Evolutionary conservation across 2,113 vertebrate species (phyloP), one percentile per base, ranked within the genome.

Genomic region (Dasyornis broadbenti): DNA sequence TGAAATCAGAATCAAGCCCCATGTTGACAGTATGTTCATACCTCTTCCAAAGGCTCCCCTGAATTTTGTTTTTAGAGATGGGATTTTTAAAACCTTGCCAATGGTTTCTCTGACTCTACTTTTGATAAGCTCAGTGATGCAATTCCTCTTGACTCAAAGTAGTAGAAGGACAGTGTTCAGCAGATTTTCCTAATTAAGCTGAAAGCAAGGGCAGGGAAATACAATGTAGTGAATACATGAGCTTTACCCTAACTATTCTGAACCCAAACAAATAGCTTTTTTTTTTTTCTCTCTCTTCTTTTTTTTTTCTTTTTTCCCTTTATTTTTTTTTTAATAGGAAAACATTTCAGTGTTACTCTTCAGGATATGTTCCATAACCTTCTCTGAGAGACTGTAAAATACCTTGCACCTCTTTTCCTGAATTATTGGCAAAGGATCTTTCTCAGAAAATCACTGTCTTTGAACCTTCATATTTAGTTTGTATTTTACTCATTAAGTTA

Each of bases 391-490:
- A 80, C 5, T 77, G 16, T 27, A 61, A 82, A 91, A 91, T 28
- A 85, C 17, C 23, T 33, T 75, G 18, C n/a, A 50, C 13, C 24
- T 60, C 5, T 85, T 60, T 63, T 50, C 33, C 31, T 59, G 76
- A 70, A 53, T 90, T 75, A 79, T 30, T 92, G 53, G 16, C 54
- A 69, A 59, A 63, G 90, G 22, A 10, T 5, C 30, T 87, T 92
- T 71, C 47, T 79, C 57, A 73, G n/a, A 96, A 97, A 77, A 81
- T 85, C 24, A 22, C 37, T 65, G n/a, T 73, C 69, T 94, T 54
- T 87, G 56, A 92, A 77, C 40, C 20, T 91, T 94, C 77, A 24
- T 59, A 63, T 44, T 96, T 88, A 94, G 92, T 85, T 94, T 91
- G 28, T 33, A 68, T 60, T 77, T 75, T 91, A 13, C 60, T 49